Evolutionary conservation across 2,797 vertebrate species (phyloP).

Genomic region (Perodicticus potto): DNA sequence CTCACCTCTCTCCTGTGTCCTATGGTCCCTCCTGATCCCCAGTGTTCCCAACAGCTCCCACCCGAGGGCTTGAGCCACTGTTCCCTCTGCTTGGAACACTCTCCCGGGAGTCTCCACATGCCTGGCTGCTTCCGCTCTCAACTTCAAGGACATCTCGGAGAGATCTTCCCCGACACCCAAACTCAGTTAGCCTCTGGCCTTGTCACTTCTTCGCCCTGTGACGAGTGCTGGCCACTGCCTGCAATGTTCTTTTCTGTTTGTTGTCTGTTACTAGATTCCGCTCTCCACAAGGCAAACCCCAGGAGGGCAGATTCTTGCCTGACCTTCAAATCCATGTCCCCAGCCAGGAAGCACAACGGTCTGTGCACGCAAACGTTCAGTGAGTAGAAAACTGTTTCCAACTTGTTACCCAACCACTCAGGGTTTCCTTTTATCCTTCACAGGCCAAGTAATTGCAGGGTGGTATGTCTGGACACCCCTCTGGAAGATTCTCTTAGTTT

Average conservation of each 20-base stretch:
- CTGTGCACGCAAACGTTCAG: background rate
- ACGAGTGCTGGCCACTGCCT: background rate
- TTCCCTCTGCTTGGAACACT: background rate
- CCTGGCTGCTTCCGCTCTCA: background rate
- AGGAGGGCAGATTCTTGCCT: background rate
- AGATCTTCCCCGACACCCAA: background rate
- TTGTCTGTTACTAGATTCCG: background rate
- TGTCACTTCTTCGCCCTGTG: background rate
- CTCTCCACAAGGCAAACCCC: background rate
- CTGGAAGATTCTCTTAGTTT: constrained; percentile 1
- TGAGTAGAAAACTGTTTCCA: background rate
- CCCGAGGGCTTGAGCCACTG: background rate
- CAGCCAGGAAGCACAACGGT: background rate
- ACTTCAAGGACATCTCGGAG: background rate
- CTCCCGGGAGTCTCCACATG: background rate
- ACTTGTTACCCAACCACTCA: background rate
- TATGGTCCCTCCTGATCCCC: background rate
- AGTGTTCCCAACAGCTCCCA: background rate
- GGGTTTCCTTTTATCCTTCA: background rate
- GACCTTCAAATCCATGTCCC: background rate
- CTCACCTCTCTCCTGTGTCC: background rate
- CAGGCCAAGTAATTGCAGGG: background rate
- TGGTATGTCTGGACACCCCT: background rate
- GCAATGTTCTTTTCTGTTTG: constrained; percentile 11
- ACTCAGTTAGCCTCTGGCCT: background rate